Percentiles rank a stretch among this genome's conserved stretches.
These are phyloP conservation scores for Hetaerina americana DNA, from an alignment of 1,140 invertebrate species.

Conservation along the genomic window DNA sequence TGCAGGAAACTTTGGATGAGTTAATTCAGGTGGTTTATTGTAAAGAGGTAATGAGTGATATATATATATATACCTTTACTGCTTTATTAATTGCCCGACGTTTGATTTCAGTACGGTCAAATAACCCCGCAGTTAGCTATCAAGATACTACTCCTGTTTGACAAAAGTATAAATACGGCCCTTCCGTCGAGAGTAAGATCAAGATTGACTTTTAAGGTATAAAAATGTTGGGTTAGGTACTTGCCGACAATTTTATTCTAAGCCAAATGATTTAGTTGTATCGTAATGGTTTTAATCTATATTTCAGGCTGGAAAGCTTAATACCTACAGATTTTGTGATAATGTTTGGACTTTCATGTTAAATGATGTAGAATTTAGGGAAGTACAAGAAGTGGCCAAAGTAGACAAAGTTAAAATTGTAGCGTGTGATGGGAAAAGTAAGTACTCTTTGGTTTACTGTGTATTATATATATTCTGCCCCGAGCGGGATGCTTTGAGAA, in stretches of 20 bases:
- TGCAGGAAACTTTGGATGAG: constrained; percentile 93
- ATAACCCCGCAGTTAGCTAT: constrained; percentile 84
- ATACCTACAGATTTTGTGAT: constrained; percentile 98
- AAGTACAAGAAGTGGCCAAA: constrained; percentile 86
- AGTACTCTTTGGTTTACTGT: no score
- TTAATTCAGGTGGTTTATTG: constrained; percentile 52
- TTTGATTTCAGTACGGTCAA: constrained; percentile 75
- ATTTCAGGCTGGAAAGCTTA: constrained; percentile 79
- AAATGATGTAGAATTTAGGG: constrained; percentile 95
- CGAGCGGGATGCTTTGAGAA: no score
- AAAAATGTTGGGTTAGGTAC: background rate
- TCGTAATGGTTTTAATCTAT: constrained; percentile 15
- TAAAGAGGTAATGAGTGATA: background rate
- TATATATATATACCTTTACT: constrained; percentile 2
- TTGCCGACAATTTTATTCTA: background rate
- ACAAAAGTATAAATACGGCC: constrained; percentile 91
- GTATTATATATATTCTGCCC: no score
- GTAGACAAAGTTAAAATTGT: constrained; percentile 99
- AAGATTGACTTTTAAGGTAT: constrained; percentile 79
- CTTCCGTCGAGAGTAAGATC: constrained; percentile 86
- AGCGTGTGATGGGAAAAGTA: constrained; percentile 97
- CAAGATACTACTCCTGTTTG: constrained; percentile 91
- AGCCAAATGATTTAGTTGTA: background rate
- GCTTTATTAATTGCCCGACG: constrained; percentile 6
- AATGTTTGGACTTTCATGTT: constrained; percentile 99